These are phyloP conservation scores for Synergus japonicus DNA, from an alignment of 2,888 invertebrate genomes.

Conservation along the genomic window DNA sequence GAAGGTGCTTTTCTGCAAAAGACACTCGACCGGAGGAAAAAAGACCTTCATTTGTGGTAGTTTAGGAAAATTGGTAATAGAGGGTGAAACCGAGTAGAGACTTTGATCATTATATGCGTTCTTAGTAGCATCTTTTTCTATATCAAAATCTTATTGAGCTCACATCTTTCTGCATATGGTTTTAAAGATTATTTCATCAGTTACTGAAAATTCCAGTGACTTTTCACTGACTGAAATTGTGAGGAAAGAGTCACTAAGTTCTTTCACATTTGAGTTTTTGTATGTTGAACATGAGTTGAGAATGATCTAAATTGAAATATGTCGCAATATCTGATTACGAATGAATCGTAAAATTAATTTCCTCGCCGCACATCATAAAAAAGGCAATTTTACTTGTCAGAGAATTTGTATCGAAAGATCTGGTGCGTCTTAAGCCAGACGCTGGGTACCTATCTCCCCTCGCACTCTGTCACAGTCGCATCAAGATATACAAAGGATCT, in stretches of 20 bases:
- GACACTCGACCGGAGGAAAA: not conserved
- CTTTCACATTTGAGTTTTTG: not conserved
- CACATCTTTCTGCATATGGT: too few species aligned
- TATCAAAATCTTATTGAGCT: not conserved
- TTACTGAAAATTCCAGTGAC: too few species aligned
- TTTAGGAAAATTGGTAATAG: constrained; percentile 2
- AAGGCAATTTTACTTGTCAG: not conserved
- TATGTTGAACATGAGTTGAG: not conserved
- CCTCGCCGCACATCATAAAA: not conserved
- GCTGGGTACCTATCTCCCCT: not conserved
- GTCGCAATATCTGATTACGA: not conserved
- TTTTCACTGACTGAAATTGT: too few species aligned
- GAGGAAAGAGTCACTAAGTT: too few species aligned
- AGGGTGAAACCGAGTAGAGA: not conserved
- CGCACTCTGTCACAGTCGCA: not conserved
- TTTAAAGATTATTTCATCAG: too few species aligned
- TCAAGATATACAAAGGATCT: constrained; percentile 4
- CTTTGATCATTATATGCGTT: not conserved
- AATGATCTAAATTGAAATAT: not conserved
- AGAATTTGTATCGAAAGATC: not conserved
- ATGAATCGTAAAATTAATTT: not conserved
- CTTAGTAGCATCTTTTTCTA: not conserved
- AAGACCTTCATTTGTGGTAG: not conserved
- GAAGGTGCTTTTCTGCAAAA: not conserved
- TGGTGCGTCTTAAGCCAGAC: not conserved